phyloP scores from a whole-genome alignment of 2,888 invertebrate genomes.

The Sesia apiformis region DNA sequence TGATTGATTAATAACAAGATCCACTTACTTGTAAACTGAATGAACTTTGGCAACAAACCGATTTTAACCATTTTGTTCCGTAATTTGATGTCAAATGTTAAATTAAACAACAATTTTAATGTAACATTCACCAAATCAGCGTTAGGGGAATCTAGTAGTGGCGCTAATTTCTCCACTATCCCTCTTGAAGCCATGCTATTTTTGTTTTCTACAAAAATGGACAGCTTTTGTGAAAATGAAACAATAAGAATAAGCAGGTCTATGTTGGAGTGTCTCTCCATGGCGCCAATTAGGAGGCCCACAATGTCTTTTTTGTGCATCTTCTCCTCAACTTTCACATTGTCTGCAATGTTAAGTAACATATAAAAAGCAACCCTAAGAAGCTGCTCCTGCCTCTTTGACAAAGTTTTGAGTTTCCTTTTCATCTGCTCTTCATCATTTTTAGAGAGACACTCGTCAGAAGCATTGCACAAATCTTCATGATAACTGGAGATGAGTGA shows the following conservation, averaged over 20 bases:
- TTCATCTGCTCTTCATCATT: constrained; percentile 85
- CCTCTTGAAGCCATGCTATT: constrained; percentile 89
- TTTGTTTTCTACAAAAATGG: constrained; percentile 95
- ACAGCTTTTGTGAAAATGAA: constrained; percentile 95
- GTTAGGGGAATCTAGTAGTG: constrained; percentile 80
- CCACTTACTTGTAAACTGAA: constrained; percentile 86
- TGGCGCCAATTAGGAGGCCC: constrained; percentile 87
- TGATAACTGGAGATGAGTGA: constrained; percentile 80
- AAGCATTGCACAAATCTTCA: constrained; percentile 75
- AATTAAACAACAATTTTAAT: constrained; percentile 92
- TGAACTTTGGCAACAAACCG: constrained; percentile 91
- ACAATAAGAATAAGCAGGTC: constrained; percentile 92
- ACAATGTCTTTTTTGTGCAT: constrained; percentile 96
- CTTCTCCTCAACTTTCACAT: constrained; percentile 95
- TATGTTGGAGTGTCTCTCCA: constrained; percentile 89
- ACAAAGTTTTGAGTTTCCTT: constrained; percentile 84
- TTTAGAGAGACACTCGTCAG: constrained; percentile 61
- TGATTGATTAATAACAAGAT: neutral
- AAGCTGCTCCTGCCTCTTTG: constrained; percentile 94
- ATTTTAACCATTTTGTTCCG: constrained; percentile 92
- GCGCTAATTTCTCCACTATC: constrained; percentile 88
- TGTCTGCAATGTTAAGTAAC: constrained; percentile 95
- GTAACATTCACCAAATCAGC: constrained; percentile 87
- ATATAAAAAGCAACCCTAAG: constrained; percentile 94
- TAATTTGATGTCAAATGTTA: constrained; percentile 93